Conservation (phyloP, 2,113 vertebrate genomes). For the Cyprinus carpio region DNA sequence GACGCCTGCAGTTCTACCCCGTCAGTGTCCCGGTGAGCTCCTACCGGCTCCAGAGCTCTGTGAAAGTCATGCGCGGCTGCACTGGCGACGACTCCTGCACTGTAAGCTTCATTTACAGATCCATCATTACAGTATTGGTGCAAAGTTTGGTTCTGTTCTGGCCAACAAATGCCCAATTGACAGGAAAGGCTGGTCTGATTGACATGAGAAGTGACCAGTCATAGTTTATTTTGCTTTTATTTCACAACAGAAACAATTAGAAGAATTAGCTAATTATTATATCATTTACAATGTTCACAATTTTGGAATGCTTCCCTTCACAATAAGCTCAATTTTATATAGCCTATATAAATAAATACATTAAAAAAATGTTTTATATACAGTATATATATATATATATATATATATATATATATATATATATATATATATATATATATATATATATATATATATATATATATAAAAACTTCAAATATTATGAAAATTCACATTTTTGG, state of each 20-base stretch:
- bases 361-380: too few species aligned
- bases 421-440: too few species aligned
- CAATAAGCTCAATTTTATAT: too few species aligned
- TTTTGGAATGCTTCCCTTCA: neutral
- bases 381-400: too few species aligned
- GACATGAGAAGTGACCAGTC: neutral
- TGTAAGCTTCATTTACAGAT: conserved; percentile 73
- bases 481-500: too few species aligned
- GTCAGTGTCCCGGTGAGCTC: conserved; percentile 58
- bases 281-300: neutral
- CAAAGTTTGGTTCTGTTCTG: neutral
- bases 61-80: conserved; percentile 80
- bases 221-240: neutral
- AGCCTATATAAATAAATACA: too few species aligned
- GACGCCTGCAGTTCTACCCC: conserved; percentile 84
- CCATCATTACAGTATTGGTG: neutral
- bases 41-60: conserved; percentile 65
- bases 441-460: too few species aligned
- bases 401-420: too few species aligned
- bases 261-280: neutral
- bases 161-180: neutral
- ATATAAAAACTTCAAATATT: too few species aligned
- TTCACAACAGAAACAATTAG: neutral
- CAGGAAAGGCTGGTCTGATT: neutral
- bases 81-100: conserved; percentile 80